Evolutionary conservation across 2,113 vertebrate genomes (phyloP), one percentile per base, ranked within the genome.

Genomic region (Mormyrus iriodes): DNA sequence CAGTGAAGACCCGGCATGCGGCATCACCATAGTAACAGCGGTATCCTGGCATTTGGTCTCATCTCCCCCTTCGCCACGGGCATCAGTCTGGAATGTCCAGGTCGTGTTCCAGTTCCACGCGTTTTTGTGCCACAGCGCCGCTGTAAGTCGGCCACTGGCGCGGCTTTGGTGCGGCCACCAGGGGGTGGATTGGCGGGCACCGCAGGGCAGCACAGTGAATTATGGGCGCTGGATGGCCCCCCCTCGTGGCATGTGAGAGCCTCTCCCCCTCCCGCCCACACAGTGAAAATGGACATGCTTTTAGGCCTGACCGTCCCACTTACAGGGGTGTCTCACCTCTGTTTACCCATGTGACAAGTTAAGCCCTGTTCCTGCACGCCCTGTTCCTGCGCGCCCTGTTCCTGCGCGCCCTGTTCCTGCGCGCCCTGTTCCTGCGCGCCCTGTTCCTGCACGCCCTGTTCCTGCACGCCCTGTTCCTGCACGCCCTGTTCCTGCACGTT

Each of bases 341-440:
- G 52, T 27, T 39, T 31, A 39, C 49, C 27, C 85, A 53, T 87
- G 52, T 87, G 85, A 87, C 85, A 87, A 87, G 58, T 87, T 58
- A 87, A 55, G 85, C 13, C 13, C 35, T 31, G 21, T 31, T 87
- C 53, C 53, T 15, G 17, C 27, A 31, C 21, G 13, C 13, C 13
- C 35, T 31, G 21, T 31, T 87, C 53, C 53, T 15, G 17, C 27
- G 21, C 21, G 85, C 13, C 13, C 35, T 31, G 21, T 31, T 87
- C 53, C 53, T 15, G 17, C 27, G 21, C 21, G 85, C 13, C 13
- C 35, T 31, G 21, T 31, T 87, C 53, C 53, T 15, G 17, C 27
- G 21, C 21, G 85, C 13, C 13, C 35, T 31, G 21, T 31, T 87
- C 53, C 53, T 15, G 17, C 27, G 21, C 21, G 85, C 13, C 13